Evolutionary conservation across 2,113 vertebrate genomes (phyloP).

Genomic region (Blennius ocellaris): DNA sequence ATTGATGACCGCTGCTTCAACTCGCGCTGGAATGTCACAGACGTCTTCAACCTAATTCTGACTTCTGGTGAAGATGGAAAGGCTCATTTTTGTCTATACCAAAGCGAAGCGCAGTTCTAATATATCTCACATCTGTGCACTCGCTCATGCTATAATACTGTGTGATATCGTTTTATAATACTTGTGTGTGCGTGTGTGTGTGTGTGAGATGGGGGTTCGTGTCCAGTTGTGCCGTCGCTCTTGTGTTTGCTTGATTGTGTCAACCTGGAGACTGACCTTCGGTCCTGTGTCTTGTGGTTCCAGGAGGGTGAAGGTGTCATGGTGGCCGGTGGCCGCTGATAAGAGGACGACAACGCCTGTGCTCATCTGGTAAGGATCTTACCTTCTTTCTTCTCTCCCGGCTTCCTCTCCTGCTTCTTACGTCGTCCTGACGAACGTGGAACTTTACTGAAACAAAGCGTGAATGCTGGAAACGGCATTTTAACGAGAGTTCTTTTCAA

Average conservation of each 20-base stretch:
- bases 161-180: too few relatives aligned
- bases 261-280: slow-evolving; percentile 37
- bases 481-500: too few relatives aligned
- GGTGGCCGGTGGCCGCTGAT: slow-evolving; percentile 53
- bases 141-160: too few relatives aligned
- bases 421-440: too few relatives aligned
- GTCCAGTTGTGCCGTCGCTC: neutral
- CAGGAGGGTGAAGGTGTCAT: slow-evolving; percentile 66
- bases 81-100: neutral
- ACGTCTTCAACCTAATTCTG: slow-evolving; percentile 22
- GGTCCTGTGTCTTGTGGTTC: slow-evolving; percentile 44
- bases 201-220: too few relatives aligned
- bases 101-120: too few relatives aligned
- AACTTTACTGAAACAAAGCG: too few relatives aligned
- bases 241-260: neutral
- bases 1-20: slow-evolving; percentile 30
- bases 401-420: too few relatives aligned
- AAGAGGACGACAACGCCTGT: slow-evolving; percentile 23
- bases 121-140: too few relatives aligned
- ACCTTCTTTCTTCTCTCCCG: neutral
- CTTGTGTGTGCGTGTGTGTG: too few relatives aligned
- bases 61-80: slow-evolving; percentile 4
- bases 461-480: too few relatives aligned
- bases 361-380: slow-evolving; percentile 58
- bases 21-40: slow-evolving; percentile 30